Base-by-base conservation (phyloP, 2,797 vertebrate species). In the Darevskia nairensis region DNA sequence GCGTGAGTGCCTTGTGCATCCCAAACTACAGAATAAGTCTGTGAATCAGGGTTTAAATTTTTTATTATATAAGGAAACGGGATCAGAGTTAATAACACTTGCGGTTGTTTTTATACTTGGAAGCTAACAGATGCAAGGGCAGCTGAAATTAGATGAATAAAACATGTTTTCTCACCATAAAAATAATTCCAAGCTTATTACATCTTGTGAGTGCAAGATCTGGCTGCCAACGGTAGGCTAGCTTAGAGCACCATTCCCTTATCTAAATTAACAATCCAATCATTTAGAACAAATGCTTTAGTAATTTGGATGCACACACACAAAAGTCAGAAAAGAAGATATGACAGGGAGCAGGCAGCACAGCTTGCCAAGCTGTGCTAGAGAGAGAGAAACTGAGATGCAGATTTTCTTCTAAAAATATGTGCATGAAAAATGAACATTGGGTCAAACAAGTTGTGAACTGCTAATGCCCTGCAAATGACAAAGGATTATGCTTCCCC, bases 141-240 rank as follows among this genome's bases (percentile, higher is more conserved):
- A 85, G 3, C 82, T 92, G 88, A 74, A 92, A 72, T 13, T 78
- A 61, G 9, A 84, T 9, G 11, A 91, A 50, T 55, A 91, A 92
- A 93, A 74, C 0, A 0, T 64, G 4, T 81, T 72, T 61, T 88
- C 85, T 90, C 77, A 90, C 2, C 89, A 44, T 0, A 84, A 4
- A 84, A 15, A 8, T 59, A 21, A 19, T 79, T 50, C 23, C 79
- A 27, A 50, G 84, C 83, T 79, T 87, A 88, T 88, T 80, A 82
- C 5, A 32, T 72, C 88, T 3, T 90, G 88, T 85, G n/a, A 59
- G 6, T 71, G 46, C 25, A 86, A 59, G 46, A 35, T 79, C 85
- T 89, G 46, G 27, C 84, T 88, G 27, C 41, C 50, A 72, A 80
- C 29, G 2, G 64, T 35, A 74, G 7, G 84, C 6, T 8, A 74